phyloP scores from a whole-genome alignment of 2,113 vertebrate genomes.

The Nyctibius bracteatus region DNA sequence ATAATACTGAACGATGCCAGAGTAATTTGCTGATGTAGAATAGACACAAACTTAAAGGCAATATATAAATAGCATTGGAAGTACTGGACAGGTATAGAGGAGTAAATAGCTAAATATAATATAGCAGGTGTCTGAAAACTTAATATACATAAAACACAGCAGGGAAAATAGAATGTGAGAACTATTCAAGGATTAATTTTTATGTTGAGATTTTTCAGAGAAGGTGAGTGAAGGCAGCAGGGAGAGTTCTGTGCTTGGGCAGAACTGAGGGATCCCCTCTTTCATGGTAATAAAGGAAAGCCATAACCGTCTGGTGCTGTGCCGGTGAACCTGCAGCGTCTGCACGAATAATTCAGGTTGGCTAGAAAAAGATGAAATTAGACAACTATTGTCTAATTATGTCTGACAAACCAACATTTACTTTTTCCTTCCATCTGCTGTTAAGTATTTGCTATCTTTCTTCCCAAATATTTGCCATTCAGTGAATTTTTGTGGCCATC shows the following conservation, averaged over 20 bases:
- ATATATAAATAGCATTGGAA: neutral
- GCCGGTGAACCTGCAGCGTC: neutral
- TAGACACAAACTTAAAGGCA: neutral
- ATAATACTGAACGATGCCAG: neutral
- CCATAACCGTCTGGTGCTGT: neutral
- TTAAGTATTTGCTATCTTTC: neutral
- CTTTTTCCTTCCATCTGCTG: neutral
- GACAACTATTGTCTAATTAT: neutral
- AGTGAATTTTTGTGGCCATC: neutral
- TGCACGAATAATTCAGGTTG: neutral
- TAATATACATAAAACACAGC: neutral
- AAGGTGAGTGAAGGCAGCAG: neutral
- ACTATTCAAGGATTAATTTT: neutral
- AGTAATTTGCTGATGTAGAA: neutral
- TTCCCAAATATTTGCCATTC: neutral
- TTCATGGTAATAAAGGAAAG: neutral
- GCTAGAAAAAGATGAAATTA: neutral
- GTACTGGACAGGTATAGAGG: neutral
- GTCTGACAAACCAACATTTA: neutral
- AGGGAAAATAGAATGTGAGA: neutral
- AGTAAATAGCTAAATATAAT: neutral
- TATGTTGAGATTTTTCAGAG: neutral
- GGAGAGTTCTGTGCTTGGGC: neutral
- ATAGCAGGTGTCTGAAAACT: neutral
- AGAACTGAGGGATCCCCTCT: neutral